These are phyloP conservation scores for Globodera ellingtonae DNA, from an alignment of 1,140 invertebrate species.

Conservation along the genomic window DNA sequence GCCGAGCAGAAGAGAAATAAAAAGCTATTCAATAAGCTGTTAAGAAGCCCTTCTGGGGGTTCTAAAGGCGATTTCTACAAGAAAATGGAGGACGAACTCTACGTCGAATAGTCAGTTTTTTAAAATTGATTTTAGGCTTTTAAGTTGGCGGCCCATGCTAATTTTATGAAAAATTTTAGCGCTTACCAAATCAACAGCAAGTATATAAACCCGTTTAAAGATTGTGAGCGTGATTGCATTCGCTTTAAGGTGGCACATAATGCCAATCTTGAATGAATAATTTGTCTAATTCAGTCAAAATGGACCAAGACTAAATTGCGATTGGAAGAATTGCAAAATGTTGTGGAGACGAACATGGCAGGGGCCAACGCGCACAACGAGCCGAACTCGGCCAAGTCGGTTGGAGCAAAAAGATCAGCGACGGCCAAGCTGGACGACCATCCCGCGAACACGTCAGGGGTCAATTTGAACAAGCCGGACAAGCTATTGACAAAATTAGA, in stretches of 20 bases:
- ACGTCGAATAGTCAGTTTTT: not conserved
- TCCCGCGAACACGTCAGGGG: too few relatives aligned
- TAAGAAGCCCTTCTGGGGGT: too few relatives aligned
- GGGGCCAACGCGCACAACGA: not conserved
- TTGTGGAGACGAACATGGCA: too few relatives aligned
- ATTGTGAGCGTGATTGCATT: not conserved
- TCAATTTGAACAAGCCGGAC: too few relatives aligned
- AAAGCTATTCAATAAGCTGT: too few relatives aligned
- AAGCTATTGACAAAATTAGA: too few relatives aligned
- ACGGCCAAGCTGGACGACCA: not conserved
- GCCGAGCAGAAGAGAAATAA: not conserved
- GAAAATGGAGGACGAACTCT: not conserved
- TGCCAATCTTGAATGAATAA: not conserved
- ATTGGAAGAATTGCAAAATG: not conserved
- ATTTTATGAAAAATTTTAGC: not conserved
- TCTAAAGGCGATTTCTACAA: not conserved
- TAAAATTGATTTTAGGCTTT: too few relatives aligned
- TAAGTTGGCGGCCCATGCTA: not conserved
- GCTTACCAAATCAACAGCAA: not conserved
- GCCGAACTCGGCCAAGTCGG: not conserved
- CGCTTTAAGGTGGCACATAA: not conserved
- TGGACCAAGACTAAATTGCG: not conserved
- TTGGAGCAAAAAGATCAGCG: too few relatives aligned
- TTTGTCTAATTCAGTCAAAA: not conserved
- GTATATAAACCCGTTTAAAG: not conserved